A percentile compares a stretch with the other conserved stretches of the same genome.
These are phyloP conservation scores for Athripsodes cinereus DNA, from an alignment of 2,888 invertebrate species.

Conservation along the genomic window DNA sequence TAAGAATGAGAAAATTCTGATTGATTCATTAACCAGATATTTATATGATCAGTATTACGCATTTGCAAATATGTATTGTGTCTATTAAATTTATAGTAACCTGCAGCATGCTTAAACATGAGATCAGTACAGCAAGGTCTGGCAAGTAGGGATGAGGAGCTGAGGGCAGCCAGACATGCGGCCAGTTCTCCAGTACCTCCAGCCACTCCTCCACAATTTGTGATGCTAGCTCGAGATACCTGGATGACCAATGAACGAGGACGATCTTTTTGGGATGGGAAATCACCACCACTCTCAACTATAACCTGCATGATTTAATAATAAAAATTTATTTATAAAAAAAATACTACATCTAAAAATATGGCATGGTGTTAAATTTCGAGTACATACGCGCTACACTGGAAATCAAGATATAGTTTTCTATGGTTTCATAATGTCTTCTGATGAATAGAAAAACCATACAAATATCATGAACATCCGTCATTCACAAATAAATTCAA, in stretches of 20 bases:
- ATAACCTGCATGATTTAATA: slow-evolving; percentile 70
- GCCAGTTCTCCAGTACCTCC: slow-evolving; percentile 21
- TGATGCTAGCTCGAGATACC: slow-evolving; percentile 63
- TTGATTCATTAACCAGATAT: no score
- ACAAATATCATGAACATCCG: no score
- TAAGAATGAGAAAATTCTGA: no score
- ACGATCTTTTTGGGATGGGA: slow-evolving; percentile 76
- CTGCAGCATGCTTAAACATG: slow-evolving; percentile 67
- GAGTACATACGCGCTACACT: no score
- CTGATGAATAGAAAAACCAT: no score
- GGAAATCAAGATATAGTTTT: background rate
- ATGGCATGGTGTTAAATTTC: no score
- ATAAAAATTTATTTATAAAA: slow-evolving; percentile 16
- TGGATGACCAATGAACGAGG: slow-evolving; percentile 83
- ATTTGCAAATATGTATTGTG: no score
- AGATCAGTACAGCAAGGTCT: slow-evolving; percentile 72
- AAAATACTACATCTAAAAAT: background rate
- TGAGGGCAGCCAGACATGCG: slow-evolving; percentile 19
- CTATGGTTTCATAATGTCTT: background rate
- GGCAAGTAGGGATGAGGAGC: slow-evolving; percentile 67
- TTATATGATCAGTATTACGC: no score
- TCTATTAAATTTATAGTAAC: no score
- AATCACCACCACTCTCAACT: slow-evolving; percentile 69
- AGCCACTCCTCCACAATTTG: slow-evolving; percentile 48
- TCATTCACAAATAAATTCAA: no score